phyloP scores from a whole-genome alignment of 30 jellyfish, hydroid and myxozoan genomes.

The Chrysaora quinquecirrha region DNA sequence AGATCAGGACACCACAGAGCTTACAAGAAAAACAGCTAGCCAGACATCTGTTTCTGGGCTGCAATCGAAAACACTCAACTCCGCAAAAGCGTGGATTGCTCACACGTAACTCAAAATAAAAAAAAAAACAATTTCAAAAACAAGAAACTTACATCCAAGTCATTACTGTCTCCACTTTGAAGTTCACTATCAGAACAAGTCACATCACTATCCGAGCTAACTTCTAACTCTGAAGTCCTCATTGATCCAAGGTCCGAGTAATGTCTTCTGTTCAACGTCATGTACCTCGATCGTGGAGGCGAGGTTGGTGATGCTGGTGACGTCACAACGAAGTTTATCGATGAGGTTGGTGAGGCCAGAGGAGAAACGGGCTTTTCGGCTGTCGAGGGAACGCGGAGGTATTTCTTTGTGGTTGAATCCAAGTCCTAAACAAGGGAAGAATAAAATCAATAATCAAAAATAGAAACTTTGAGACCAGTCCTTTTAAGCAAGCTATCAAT shows the following conservation, averaged over 20 bases:
- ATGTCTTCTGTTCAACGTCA: background rate
- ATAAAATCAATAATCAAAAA: no score
- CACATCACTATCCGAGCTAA: slow-evolving; percentile 37
- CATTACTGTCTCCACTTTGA: background rate
- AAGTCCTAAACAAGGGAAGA: no score
- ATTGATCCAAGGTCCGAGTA: background rate
- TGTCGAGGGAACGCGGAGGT: background rate
- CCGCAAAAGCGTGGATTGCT: no score
- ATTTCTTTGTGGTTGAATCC: background rate
- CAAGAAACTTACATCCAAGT: background rate
- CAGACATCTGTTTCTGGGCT: no score
- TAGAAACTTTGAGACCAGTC: no score
- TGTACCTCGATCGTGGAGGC: background rate
- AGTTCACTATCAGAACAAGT: slow-evolving; percentile 40
- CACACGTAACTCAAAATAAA: no score
- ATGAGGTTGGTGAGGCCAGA: background rate
- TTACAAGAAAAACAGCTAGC: no score
- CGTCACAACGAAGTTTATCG: background rate
- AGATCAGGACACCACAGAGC: no score
- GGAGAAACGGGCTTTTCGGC: background rate
- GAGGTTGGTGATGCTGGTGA: background rate
- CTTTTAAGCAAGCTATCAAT: no score
- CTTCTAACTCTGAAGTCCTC: background rate
- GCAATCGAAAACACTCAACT: no score
- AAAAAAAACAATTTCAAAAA: no score